Base-by-base conservation (phyloP, 2,113 vertebrate species). In the Chloroceryle aenea region DNA sequence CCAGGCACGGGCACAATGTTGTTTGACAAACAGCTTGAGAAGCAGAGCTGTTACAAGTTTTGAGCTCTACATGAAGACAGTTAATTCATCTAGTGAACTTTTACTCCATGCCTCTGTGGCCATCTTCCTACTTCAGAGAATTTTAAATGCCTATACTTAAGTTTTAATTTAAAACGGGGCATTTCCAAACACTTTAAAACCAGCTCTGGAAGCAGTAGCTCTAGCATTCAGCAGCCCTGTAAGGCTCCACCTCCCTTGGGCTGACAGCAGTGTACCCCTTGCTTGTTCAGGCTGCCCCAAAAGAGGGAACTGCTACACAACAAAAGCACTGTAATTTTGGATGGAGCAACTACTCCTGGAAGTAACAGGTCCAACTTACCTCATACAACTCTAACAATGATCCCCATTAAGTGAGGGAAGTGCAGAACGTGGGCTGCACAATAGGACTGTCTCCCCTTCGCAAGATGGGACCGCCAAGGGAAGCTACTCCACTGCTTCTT, bases 121-220 rank as follows among this genome's bases (percentile, higher is more conserved):
- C 43, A 38, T 71, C 55, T 66, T 79, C 55, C 56, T 11, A 38
- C 73, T 79, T 59, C 38, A 69, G 62, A 79, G 38, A 68, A 79
- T 59, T 68, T 61, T 48, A 87, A 47, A 64, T 55, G 38, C 21
- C 38, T 58, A 16, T 30, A 50, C 66, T 53, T 79, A 64, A 11
- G 56, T 77, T 68, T 62, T 62, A 22, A 62, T 62, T 50, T 52
- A 36, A 85, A 85, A 10, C 6, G 36, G 62, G 53, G 29, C 17
- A 59, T n/a, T 87, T 90, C 67, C 72, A 90, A 78, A 47, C 59
- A 68, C n/a, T 66, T 83, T 64, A 29, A 75, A 83, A 79, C 6
- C 17, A 74, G 27, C 67, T 48, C 50, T 75, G 55, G 23, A 61
- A 84, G 43, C 21, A 36, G 27, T 3, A 69, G 25, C 52, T 87